Conservation (phyloP, 2,113 vertebrate genomes). For the Brienomyrus longianalis region DNA sequence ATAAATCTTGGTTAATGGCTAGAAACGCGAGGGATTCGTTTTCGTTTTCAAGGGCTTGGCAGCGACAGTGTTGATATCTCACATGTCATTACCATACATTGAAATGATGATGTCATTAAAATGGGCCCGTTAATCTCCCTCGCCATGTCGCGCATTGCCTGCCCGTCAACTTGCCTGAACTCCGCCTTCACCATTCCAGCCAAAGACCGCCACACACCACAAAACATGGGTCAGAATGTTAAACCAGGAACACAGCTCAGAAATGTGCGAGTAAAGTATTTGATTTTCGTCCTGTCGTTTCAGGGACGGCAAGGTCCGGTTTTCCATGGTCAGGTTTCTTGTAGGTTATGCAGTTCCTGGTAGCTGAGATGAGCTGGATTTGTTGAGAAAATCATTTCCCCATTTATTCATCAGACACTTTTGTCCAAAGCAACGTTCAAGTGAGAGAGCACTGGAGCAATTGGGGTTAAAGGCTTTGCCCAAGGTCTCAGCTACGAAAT, state of each 20-base stretch:
- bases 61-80: background rate
- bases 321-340: background rate
- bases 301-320: background rate
- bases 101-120: background rate
- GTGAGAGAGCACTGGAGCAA: background rate
- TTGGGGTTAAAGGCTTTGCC: background rate
- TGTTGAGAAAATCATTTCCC: background rate
- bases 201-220: background rate
- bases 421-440: background rate
- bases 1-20: background rate
- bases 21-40: background rate
- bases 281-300: background rate
- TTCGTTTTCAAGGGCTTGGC: background rate
- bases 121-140: background rate
- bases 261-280: background rate
- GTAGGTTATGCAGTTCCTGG: background rate
- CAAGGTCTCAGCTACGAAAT: background rate
- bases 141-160: background rate
- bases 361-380: background rate
- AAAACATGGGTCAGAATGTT: background rate
- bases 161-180: background rate
- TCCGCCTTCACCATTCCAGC: background rate
- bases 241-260: background rate
- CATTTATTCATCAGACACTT: background rate
- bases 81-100: slow-evolving; percentile 4